Evolutionary conservation across 2,113 vertebrate genomes (phyloP), one percentile per base, ranked within the genome.

Genomic region (Saccopteryx leptura): DNA sequence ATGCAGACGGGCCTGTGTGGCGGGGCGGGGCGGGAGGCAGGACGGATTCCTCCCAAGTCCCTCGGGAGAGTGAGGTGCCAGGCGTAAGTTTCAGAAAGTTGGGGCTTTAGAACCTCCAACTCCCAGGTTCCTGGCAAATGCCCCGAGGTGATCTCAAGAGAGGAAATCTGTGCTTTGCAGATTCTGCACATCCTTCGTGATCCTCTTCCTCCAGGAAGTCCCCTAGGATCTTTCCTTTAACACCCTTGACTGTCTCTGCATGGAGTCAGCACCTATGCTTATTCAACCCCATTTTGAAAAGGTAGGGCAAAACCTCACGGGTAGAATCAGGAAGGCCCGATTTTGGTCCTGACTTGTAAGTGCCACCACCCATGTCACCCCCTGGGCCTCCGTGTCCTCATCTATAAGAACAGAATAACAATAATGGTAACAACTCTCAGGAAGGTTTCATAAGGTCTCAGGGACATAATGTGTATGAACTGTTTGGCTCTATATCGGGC

Each of bases 391-490:
- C 0, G 2, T 0, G n/a, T 89, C 65, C 86, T 94, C 21, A 4
- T 66, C 39, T 12, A 2, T 19, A 1, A 28, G 19, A 14, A 10
- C 11, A 2, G 48, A 26, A 19, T 24, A 46, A 46, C 17, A 50
- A 17, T 31, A 7, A 5, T 18, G 50, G 48, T 26, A n/a, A 46
- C n/a, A 2, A 10, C 28, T 14, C n/a, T 46, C n/a, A 1, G 54
- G 66, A 87, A 63, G 90, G 39, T 7, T 72, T 31, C 8, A 14
- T 13, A 50, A 28, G 31, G 21, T 54, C 56, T 28, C 50, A 13
- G 58, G 8, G 17, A 26, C 0, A 0, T 13, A 12, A 17, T 4
- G 13, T 1, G 0, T 6, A 10, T 3, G 33, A 11, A 21, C 6
- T 0, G 19, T 15, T 10, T 56, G 76, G 23, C 19, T 14, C 54